phyloP scores from a whole-genome alignment of 2,113 vertebrate species.

The Thoracochromis brauschi region DNA sequence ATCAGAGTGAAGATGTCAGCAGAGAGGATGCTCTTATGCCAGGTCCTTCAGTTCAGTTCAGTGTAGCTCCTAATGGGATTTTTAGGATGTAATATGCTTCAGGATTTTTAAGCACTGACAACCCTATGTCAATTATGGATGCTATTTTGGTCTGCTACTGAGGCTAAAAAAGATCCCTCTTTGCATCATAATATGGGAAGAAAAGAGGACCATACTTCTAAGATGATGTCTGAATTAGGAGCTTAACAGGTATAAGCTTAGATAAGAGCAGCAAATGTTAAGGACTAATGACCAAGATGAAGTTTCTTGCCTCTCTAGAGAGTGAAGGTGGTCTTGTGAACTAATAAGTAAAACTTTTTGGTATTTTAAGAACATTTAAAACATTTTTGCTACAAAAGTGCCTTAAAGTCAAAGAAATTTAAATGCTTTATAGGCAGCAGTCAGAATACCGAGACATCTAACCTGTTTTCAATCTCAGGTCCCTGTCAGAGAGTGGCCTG shows the following conservation, averaged over 20 bases:
- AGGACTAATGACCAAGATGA: not conserved
- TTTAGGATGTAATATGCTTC: constrained; percentile 27
- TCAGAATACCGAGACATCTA: not conserved
- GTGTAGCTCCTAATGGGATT: constrained; percentile 16
- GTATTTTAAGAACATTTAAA: not conserved
- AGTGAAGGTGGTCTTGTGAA: not conserved
- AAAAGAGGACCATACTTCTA: not conserved
- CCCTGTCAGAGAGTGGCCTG: not conserved
- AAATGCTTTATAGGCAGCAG: not conserved
- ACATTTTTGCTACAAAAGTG: not conserved
- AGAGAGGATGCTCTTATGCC: not conserved
- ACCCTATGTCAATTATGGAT: constrained; percentile 15
- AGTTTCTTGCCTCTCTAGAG: not conserved
- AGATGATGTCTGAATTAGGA: not conserved
- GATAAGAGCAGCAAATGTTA: not conserved
- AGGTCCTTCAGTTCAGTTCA: constrained; percentile 23
- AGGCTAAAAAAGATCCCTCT: not conserved
- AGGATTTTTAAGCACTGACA: constrained; percentile 13
- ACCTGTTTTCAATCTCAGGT: not conserved
- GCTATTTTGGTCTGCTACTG: not conserved
- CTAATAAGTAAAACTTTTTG: not conserved
- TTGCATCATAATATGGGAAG: not conserved
- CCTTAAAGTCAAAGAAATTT: not conserved
- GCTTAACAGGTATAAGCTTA: not conserved
- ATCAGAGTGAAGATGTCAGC: constrained; percentile 37